These are phyloP conservation scores for Seira ritae DNA, from an alignment of 2,888 invertebrate species.

Conservation along the genomic window DNA sequence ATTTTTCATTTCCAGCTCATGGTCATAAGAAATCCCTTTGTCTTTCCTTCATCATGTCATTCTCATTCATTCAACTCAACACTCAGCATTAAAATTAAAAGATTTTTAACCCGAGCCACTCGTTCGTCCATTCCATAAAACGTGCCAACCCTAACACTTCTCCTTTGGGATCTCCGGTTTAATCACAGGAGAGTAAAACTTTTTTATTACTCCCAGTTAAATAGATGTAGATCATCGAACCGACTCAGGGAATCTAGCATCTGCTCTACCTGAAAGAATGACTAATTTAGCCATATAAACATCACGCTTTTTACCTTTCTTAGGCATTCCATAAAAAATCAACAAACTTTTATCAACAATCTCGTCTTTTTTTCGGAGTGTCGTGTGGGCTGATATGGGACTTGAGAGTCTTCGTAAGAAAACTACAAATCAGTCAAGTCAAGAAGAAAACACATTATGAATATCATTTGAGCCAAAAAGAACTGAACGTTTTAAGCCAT, in stretches of 20 bases:
- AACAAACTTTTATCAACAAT: conserved; percentile 20
- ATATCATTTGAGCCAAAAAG: conserved; percentile 15
- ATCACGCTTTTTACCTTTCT: conserved; percentile 39
- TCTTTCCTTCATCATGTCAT: not conserved
- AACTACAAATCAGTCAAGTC: conserved; percentile 27
- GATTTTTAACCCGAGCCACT: not conserved
- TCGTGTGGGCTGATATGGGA: conserved; percentile 35
- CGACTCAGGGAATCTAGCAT: not conserved
- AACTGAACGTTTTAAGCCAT: not conserved
- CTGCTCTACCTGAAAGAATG: conserved; percentile 23
- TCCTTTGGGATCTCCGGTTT: not conserved
- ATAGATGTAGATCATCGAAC: conserved; percentile 42
- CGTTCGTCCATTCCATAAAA: not conserved
- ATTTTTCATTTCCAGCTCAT: not conserved
- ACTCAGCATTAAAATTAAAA: too few species aligned
- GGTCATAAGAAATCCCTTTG: not conserved
- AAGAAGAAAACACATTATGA: conserved; percentile 29
- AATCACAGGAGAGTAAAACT: not conserved
- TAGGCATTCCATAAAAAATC: conserved; percentile 43
- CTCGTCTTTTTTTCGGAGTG: not conserved
- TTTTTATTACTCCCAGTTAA: not conserved
- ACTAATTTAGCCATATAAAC: conserved; percentile 35
- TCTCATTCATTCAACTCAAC: not conserved
- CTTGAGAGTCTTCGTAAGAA: not conserved
- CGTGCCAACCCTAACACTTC: not conserved